Conservation (phyloP, 2,113 vertebrate genomes). For the Maccullochella peelii region DNA sequence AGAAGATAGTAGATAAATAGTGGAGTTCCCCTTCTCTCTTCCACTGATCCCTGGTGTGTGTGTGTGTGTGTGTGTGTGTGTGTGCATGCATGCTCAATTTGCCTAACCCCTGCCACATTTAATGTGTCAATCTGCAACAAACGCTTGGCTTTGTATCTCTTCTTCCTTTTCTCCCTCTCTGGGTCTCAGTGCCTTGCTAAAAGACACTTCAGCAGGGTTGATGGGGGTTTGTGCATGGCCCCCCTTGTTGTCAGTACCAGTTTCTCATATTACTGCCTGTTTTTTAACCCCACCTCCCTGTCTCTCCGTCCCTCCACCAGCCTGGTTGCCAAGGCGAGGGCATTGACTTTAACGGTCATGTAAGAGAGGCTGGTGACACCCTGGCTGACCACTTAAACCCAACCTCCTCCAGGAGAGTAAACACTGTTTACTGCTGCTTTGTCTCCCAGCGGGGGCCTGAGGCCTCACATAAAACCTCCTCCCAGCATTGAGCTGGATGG, state of each 20-base stretch:
- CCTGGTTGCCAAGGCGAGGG: constrained; percentile 41
- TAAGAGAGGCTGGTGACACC: constrained; percentile 50
- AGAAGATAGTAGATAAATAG: constrained; percentile 14
- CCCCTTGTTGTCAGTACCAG: neutral
- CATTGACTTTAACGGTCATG: constrained; percentile 62
- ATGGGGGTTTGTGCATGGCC: neutral
- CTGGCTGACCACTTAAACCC: constrained; percentile 59
- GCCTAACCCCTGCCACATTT: constrained; percentile 17
- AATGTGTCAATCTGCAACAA: constrained; percentile 8
- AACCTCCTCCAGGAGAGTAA: constrained; percentile 63
- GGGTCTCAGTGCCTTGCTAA: neutral
- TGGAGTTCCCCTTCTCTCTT: constrained; percentile 16
- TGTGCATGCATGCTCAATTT: constrained; percentile 2
- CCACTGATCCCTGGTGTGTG: constrained; percentile 12
- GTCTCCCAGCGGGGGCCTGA: constrained; percentile 31
- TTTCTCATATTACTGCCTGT: constrained; percentile 35
- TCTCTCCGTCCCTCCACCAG: constrained; percentile 3
- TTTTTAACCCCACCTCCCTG: neutral
- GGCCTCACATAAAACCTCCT: constrained; percentile 37
- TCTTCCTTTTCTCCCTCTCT: neutral
- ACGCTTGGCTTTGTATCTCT: constrained; percentile 1
- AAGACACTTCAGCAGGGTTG: constrained; percentile 8
- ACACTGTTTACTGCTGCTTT: constrained; percentile 64
- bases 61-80: neutral
- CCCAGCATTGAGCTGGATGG: constrained; percentile 32